These are phyloP conservation scores for Thamnaconus septentrionalis DNA, from an alignment of 2,113 vertebrate genomes.

Conservation along the genomic window DNA sequence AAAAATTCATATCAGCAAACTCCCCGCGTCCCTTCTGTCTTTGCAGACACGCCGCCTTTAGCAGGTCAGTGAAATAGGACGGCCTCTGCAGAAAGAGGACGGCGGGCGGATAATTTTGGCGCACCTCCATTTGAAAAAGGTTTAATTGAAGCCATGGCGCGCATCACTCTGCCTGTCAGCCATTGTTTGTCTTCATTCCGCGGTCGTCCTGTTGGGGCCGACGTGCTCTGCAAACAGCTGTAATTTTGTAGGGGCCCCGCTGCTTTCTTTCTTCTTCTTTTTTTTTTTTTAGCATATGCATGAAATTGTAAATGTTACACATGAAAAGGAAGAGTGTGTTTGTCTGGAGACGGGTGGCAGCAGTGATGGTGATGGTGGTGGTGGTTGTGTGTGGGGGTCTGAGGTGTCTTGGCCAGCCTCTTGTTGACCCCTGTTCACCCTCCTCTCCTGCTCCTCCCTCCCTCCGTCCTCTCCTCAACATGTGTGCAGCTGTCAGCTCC, in stretches of 20 bases:
- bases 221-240: constrained; percentile 29
- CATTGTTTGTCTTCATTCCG: constrained; percentile 43
- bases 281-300: constrained; percentile 28
- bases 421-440: constrained; percentile 60
- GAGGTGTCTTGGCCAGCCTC: constrained; percentile 41
- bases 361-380: not conserved
- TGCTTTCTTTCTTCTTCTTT: not conserved
- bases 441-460: constrained; percentile 41
- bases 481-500: constrained; percentile 68
- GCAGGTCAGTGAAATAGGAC: constrained; percentile 71
- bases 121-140: constrained; percentile 38
- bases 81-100: constrained; percentile 54
- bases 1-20: too few species aligned
- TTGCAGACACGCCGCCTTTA: constrained; percentile 48
- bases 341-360: not conserved
- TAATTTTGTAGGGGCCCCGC: constrained; percentile 20
- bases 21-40: constrained; percentile 38
- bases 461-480: constrained; percentile 58
- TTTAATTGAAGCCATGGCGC: constrained; percentile 58
- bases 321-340: constrained; percentile 1
- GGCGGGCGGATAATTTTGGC: constrained; percentile 52
- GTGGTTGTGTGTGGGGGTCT: not conserved
- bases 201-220: constrained; percentile 17
- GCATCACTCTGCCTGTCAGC: constrained; percentile 33
- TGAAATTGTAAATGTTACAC: constrained; percentile 49